phyloP scores from a whole-genome alignment of 64 coral and sea anemone species.

The Pocillopora verrucosa region DNA sequence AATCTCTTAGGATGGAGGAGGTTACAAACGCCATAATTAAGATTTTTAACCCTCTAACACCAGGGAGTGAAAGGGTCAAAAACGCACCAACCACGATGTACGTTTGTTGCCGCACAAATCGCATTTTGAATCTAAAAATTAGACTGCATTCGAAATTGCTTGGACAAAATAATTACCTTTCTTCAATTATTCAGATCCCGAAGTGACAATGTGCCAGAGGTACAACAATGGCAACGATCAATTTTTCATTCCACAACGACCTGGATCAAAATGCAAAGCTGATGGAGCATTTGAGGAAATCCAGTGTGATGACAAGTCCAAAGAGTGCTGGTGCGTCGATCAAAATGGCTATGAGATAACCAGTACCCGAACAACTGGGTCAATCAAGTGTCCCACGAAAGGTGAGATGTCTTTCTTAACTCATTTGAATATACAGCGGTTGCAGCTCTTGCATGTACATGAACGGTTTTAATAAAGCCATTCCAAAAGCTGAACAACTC shows the following conservation, averaged over 20 bases:
- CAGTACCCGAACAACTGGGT: conserved; percentile 28
- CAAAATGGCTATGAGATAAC: conserved; percentile 53
- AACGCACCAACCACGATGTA: no score
- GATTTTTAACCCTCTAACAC: no score
- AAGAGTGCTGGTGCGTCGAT: conserved; percentile 64
- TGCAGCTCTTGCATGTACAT: no score
- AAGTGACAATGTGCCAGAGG: conserved; percentile 53
- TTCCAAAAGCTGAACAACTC: neutral
- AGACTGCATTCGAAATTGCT: neutral
- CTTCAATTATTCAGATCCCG: neutral
- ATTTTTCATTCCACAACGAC: conserved; percentile 19
- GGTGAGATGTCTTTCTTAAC: conserved; percentile 1
- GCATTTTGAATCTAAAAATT: neutral
- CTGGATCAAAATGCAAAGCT: conserved; percentile 65
- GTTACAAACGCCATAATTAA: no score
- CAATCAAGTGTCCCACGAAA: conserved; percentile 34
- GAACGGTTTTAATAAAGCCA: neutral
- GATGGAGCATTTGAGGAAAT: conserved; percentile 72
- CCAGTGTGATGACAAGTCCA: conserved; percentile 56
- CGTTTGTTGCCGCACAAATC: no score
- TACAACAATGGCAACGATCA: conserved; percentile 55
- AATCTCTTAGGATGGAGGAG: no score
- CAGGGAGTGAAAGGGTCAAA: no score
- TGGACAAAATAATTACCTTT: neutral
- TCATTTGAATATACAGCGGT: no score